A percentile compares a stretch with the other conserved stretches of the same genome.
These are phyloP conservation scores for Galagoides demidoff DNA, from an alignment of 2,797 vertebrate species.

Conservation along the genomic window DNA sequence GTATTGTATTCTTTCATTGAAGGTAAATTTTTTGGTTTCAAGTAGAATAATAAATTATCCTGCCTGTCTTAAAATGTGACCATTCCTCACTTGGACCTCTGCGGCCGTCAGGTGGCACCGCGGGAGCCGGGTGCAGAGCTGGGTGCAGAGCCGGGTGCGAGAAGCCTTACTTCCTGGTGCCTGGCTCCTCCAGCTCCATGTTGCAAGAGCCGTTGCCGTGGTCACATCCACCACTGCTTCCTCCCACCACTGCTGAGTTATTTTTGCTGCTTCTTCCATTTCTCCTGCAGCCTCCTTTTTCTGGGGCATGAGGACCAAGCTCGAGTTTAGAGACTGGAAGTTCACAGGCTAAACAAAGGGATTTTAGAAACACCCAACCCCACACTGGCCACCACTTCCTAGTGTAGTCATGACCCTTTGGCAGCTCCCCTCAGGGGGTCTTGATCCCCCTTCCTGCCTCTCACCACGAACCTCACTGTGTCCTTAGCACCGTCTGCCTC, in stretches of 20 bases:
- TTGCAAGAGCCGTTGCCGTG: too few species aligned
- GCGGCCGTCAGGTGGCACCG: accelerated
- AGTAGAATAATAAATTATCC: background rate
- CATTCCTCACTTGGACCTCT: background rate
- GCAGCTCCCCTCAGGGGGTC: background rate
- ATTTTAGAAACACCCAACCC: background rate
- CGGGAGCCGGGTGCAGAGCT: too few species aligned
- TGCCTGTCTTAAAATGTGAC: background rate
- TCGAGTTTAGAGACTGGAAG: background rate
- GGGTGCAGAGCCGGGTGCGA: too few species aligned
- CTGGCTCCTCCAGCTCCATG: background rate
- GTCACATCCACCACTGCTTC: background rate
- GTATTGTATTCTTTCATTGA: background rate
- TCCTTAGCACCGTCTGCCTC: background rate
- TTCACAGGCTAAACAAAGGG: background rate
- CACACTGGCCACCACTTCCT: background rate
- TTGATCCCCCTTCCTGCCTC: background rate
- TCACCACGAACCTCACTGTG: accelerated
- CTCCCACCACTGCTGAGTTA: background rate
- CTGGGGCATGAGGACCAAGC: background rate
- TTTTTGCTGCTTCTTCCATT: background rate
- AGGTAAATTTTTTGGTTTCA: background rate
- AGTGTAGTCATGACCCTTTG: accelerated
- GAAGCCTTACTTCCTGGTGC: background rate
- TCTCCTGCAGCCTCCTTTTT: background rate